Percentiles rank a stretch among this genome's conserved stretches.
phyloP scores from a whole-genome alignment of 2,797 vertebrate genomes.

The Mormyrus proboscirostris region DNA sequence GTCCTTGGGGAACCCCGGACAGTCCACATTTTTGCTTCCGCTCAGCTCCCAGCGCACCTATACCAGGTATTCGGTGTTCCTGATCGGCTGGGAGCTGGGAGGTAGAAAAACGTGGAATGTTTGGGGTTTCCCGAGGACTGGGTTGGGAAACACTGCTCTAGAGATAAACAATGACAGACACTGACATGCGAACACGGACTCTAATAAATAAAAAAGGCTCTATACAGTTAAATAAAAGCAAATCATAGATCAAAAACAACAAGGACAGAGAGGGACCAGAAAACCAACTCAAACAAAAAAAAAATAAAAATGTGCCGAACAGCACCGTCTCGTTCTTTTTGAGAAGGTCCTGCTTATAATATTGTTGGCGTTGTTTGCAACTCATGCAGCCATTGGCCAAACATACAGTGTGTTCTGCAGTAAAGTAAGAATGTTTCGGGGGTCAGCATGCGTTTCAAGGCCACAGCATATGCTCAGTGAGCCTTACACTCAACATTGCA shows the following conservation, averaged over 20 bases:
- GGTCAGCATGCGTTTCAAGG: not conserved
- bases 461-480: not conserved
- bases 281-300: not conserved
- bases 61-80: too few relatives aligned
- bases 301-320: not conserved
- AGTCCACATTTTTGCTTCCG: too few relatives aligned
- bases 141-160: not conserved
- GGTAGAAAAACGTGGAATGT: too few relatives aligned
- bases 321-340: not conserved
- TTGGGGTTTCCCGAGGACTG: too few relatives aligned
- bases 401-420: not conserved
- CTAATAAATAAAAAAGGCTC: not conserved
- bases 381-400: not conserved
- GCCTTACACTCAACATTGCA: not conserved
- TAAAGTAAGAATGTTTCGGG: not conserved
- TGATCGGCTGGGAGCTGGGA: too few relatives aligned
- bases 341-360: not conserved
- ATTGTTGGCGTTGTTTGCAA: not conserved
- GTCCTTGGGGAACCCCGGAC: too few relatives aligned
- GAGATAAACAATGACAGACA: not conserved
- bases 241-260: not conserved
- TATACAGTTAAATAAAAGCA: not conserved
- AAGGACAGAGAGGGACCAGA: not conserved
- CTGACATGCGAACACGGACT: not conserved
- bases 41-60: too few relatives aligned